These are phyloP conservation scores for Chamaetylas fuelleborni DNA, from an alignment of 2,113 vertebrate species.

Conservation along the genomic window DNA sequence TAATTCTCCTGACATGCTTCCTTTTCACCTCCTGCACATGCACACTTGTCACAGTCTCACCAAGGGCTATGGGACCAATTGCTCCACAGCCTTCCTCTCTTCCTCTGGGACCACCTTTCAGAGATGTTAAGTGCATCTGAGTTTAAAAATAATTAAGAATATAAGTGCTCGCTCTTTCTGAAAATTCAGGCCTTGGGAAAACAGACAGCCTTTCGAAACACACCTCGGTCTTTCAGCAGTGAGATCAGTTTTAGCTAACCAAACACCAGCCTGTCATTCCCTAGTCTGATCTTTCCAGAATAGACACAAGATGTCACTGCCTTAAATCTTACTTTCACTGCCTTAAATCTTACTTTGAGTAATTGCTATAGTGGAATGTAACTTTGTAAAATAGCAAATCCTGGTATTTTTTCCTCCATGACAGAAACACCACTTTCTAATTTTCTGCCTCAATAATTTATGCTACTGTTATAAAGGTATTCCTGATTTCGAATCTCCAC, in stretches of 20 bases:
- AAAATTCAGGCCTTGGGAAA: background rate
- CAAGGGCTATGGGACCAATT: background rate
- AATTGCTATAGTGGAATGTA: fast-evolving
- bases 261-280: background rate
- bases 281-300: background rate
- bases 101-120: background rate
- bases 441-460: background rate
- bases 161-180: background rate
- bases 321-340: background rate
- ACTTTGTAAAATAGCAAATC: background rate
- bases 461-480: background rate
- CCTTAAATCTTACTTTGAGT: background rate
- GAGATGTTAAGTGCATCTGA: background rate
- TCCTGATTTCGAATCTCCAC: background rate
- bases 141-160: background rate
- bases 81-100: background rate
- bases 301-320: fast-evolving
- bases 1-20: background rate
- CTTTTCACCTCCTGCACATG: background rate
- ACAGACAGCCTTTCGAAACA: background rate
- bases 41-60: background rate
- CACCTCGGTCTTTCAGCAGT: background rate
- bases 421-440: background rate
- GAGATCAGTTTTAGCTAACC: background rate
- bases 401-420: background rate